Evolutionary conservation across 1,140 invertebrate genomes (phyloP).

Genomic region (Varroa destructor): DNA sequence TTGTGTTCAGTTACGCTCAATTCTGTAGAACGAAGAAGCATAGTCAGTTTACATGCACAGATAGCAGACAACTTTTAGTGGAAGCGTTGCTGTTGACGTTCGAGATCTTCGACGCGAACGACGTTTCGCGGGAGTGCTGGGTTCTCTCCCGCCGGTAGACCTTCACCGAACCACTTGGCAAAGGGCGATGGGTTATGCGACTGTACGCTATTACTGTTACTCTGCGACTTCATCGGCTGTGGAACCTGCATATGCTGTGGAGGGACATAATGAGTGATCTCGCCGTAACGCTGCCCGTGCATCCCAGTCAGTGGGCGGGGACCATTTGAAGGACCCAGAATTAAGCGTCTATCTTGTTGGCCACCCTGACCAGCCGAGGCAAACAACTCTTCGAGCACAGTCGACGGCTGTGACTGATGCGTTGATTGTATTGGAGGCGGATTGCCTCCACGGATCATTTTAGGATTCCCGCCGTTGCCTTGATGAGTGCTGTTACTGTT

Average conservation of each 20-base stretch:
- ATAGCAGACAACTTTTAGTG: background rate
- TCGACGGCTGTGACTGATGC: background rate
- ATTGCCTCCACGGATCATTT: no score
- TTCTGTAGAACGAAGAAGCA: no score
- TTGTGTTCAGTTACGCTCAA: no score
- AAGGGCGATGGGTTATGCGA: no score
- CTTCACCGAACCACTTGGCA: conserved; percentile 14
- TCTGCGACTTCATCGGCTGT: background rate
- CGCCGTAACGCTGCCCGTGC: conserved; percentile 11
- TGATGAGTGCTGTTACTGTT: background rate
- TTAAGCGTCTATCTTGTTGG: no score
- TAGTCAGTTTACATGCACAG: no score
- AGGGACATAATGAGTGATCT: no score
- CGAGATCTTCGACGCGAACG: conserved; percentile 22
- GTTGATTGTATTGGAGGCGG: background rate
- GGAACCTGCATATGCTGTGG: background rate
- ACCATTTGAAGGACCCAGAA: background rate
- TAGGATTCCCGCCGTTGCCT: background rate
- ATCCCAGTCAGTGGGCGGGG: conserved; percentile 4
- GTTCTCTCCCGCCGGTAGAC: no score
- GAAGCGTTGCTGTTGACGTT: conserved; percentile 2
- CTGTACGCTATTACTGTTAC: background rate
- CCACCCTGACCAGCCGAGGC: no score
- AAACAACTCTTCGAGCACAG: no score
- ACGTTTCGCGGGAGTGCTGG: conserved; percentile 5